Evolutionary conservation across 2,888 invertebrate genomes (phyloP).

Genomic region (Romanomermis culicivorax): DNA sequence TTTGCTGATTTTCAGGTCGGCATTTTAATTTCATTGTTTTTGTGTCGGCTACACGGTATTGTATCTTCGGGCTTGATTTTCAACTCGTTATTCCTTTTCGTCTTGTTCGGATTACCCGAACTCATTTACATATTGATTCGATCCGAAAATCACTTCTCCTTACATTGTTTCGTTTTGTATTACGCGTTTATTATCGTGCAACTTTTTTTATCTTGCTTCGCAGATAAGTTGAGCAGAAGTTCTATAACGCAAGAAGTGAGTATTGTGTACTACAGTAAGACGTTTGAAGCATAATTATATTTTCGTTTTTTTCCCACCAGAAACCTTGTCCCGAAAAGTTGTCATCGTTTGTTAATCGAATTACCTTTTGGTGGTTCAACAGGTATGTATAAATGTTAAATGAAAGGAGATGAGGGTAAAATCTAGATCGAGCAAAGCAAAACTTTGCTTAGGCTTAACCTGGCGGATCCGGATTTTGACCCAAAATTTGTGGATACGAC

Average conservation of each 20-base stretch:
- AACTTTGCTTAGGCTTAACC: no score
- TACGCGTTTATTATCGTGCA: neutral
- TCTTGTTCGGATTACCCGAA: slow-evolving; percentile 42
- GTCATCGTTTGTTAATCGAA: slow-evolving; percentile 60
- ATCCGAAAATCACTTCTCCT: no score
- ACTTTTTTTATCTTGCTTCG: neutral
- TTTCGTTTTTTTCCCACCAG: slow-evolving; percentile 37
- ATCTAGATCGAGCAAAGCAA: no score
- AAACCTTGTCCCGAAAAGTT: slow-evolving; percentile 65
- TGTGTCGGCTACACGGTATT: slow-evolving; percentile 59
- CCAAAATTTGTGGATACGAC: no score
- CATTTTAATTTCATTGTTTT: neutral
- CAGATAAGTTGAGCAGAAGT: slow-evolving; percentile 7
- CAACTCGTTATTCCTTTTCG: slow-evolving; percentile 64
- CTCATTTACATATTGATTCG: slow-evolving; percentile 11
- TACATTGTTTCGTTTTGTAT: neutral
- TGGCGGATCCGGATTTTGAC: no score
- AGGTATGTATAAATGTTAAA: no score
- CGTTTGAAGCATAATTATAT: no score
- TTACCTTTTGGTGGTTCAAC: slow-evolving; percentile 80
- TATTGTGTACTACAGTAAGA: no score
- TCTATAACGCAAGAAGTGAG: no score
- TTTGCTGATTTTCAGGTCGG: no score
- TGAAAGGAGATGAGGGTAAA: no score
- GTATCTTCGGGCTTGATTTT: slow-evolving; percentile 72